A percentile compares a stretch with the other conserved stretches of the same genome.
phyloP scores from a whole-genome alignment of 2,113 vertebrate genomes.

The Phalacrocorax brasilianus region DNA sequence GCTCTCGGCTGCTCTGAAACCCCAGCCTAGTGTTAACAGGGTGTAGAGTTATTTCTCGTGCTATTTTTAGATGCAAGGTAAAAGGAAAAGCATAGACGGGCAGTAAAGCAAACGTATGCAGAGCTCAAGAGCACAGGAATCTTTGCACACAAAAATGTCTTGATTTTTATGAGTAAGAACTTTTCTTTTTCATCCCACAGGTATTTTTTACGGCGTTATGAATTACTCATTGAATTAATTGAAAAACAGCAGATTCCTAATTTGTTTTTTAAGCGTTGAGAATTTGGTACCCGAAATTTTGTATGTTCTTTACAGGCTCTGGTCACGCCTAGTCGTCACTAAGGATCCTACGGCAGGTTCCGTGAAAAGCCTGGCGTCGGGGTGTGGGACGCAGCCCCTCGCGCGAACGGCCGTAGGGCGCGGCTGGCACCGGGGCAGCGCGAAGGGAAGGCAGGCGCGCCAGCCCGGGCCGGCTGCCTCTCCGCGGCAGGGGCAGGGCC shows the following conservation, averaged over 20 bases:
- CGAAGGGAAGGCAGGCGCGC: fast-evolving
- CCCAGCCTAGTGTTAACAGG: neutral
- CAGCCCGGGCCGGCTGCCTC: fast-evolving
- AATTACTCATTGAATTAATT: neutral
- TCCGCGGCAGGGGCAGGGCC: neutral
- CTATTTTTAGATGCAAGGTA: neutral
- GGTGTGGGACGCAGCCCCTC: neutral
- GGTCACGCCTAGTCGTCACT: fast-evolving
- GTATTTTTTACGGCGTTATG: neutral
- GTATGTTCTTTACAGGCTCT: neutral
- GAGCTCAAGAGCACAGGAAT: neutral
- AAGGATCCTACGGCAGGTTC: fast-evolving
- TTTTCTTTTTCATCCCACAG: neutral
- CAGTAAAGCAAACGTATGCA: neutral
- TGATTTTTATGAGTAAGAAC: neutral
- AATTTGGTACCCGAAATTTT: neutral
- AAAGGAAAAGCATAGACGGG: neutral
- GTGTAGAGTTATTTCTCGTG: neutral
- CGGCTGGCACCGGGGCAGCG: fast-evolving
- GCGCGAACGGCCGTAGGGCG: fast-evolving
- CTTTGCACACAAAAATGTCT: neutral
- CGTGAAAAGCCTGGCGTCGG: fast-evolving
- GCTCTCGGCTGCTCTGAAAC: neutral
- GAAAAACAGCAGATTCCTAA: neutral
- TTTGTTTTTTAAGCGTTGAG: neutral